These are phyloP conservation scores for Pygathrix nemaeus DNA, from an alignment of 2,113 vertebrate genomes.

Conservation along the genomic window DNA sequence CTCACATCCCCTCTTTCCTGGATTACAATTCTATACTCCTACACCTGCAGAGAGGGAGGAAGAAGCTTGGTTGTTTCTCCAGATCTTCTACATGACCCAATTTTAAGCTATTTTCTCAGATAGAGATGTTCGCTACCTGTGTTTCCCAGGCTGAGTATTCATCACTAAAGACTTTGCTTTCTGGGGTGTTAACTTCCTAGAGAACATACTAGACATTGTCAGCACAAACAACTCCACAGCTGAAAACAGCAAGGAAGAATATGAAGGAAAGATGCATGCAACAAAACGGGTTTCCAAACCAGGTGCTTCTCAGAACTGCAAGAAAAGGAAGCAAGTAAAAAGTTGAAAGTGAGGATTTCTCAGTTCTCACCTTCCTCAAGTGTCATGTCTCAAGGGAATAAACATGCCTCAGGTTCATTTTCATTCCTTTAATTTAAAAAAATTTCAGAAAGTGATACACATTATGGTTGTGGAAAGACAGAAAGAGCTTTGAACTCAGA, in stretches of 20 bases:
- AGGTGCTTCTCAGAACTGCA: not conserved
- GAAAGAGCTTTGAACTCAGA: not conserved
- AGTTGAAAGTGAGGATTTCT: not conserved
- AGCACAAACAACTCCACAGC: not conserved
- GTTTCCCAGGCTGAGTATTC: not conserved
- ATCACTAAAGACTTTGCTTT: not conserved
- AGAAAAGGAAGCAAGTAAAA: not conserved
- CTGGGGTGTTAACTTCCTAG: constrained; percentile 35
- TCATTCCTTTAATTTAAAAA: not conserved
- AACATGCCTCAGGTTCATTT: not conserved
- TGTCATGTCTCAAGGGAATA: not conserved
- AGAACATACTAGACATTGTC: constrained; percentile 1
- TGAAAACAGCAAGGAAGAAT: constrained; percentile 7
- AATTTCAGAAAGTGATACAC: not conserved
- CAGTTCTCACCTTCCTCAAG: not conserved
- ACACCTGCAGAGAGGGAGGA: not conserved
- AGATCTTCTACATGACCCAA: not conserved
- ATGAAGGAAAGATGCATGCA: not conserved
- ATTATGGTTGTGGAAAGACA: not conserved
- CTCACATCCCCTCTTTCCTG: not conserved
- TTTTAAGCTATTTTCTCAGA: not conserved
- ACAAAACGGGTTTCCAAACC: not conserved
- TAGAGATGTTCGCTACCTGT: not conserved
- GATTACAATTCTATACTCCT: not conserved
- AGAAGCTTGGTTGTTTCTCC: not conserved